phyloP scores from a whole-genome alignment of 2,797 vertebrate species.

The Numenius phaeopus region DNA sequence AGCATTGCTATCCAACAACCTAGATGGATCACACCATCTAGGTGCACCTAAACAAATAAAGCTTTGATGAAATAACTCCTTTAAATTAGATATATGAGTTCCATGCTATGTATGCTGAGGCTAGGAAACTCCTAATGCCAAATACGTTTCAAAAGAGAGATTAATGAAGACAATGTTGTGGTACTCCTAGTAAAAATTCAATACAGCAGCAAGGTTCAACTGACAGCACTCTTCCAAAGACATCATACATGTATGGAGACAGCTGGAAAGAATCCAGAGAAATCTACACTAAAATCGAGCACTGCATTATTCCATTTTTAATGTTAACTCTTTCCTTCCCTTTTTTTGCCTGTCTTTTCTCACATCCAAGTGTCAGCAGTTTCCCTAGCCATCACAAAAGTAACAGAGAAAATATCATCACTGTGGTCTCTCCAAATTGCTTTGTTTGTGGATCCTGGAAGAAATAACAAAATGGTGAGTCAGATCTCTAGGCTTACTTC shows the following conservation, averaged over 20 bases:
- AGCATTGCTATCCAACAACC: not conserved
- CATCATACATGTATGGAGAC: not conserved
- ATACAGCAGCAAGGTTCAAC: not conserved
- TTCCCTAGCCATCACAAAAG: not conserved
- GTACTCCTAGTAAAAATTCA: not conserved
- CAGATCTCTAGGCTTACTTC: not conserved
- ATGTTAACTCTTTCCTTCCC: not conserved
- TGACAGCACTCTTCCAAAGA: not conserved
- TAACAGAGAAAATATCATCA: not conserved
- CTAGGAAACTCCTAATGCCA: not conserved
- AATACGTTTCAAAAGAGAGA: not conserved
- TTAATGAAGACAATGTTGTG: not conserved
- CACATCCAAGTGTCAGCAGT: not conserved
- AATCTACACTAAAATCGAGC: not conserved
- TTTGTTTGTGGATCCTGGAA: not conserved
- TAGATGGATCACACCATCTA: not conserved
- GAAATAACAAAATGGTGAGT: not conserved
- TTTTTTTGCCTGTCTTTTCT: not conserved
- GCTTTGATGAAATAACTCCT: conserved; percentile 20
- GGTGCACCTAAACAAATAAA: conserved; percentile 10
- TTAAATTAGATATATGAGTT: not conserved
- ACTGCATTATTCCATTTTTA: not conserved
- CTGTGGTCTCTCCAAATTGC: not conserved
- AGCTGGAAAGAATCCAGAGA: not conserved
- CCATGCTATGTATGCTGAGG: not conserved